These are phyloP conservation scores for Mycteria americana DNA, from an alignment of 2,797 vertebrate species.

Conservation along the genomic window DNA sequence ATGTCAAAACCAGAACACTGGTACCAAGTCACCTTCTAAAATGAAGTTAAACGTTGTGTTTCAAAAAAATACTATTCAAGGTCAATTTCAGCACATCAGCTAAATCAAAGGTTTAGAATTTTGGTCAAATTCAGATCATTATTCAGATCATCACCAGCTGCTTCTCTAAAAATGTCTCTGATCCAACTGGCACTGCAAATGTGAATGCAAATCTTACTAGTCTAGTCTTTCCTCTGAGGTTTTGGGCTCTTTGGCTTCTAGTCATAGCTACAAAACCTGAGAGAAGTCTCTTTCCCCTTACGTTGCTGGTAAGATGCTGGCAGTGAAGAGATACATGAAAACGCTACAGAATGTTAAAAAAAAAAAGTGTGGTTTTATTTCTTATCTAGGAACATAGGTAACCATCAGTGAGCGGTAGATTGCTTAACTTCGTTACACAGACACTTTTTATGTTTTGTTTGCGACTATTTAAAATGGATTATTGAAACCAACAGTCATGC, in stretches of 20 bases:
- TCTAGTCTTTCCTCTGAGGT: not conserved
- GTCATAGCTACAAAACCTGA: not conserved
- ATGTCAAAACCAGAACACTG: not conserved
- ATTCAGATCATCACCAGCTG: not conserved
- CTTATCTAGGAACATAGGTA: not conserved
- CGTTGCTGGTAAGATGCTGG: not conserved
- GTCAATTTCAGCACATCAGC: not conserved
- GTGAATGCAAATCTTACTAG: not conserved
- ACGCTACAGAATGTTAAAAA: not conserved
- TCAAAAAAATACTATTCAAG: not conserved
- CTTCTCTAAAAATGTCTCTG: not conserved
- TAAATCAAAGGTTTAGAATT: not conserved
- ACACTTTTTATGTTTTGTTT: not conserved
- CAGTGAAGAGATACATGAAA: not conserved
- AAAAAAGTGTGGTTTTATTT: not conserved
- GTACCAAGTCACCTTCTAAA: not conserved
- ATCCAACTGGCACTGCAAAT: not conserved
- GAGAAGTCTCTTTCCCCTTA: not conserved
- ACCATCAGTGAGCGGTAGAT: not conserved
- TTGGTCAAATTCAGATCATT: not conserved
- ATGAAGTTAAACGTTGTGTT: not conserved
- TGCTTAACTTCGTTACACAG: not conserved
- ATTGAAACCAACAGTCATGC: not conserved
- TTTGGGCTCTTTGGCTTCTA: not conserved
- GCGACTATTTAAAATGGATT: not conserved